phyloP scores from a whole-genome alignment of 2,888 invertebrate species.

The Caprella mutica region DNA sequence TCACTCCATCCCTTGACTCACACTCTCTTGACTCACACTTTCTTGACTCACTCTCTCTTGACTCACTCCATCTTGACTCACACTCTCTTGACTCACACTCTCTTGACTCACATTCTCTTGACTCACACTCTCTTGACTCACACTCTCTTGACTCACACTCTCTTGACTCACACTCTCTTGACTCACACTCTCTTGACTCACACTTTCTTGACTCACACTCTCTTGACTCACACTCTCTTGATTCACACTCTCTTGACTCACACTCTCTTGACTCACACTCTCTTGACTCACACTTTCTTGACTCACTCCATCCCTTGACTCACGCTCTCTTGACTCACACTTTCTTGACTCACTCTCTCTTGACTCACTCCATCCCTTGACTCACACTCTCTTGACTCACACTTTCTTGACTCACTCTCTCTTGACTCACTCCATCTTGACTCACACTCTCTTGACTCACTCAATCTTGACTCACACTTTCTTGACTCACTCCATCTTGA shows the following conservation, averaged over 20 bases:
- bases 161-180: not conserved
- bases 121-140: not conserved
- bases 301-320: not conserved
- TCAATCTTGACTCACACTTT: not conserved
- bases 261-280: not conserved
- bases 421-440: not conserved
- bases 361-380: not conserved
- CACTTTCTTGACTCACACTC: not conserved
- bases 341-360: not conserved
- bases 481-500: not conserved
- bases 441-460: no score
- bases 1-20: no score
- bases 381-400: no score
- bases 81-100: not conserved
- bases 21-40: not conserved
- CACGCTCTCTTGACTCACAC: no score
- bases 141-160: slow-evolving; percentile 14
- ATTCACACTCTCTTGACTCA: slow-evolving; percentile 18
- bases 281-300: slow-evolving; percentile 9
- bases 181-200: slow-evolving; percentile 4
- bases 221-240: not conserved
- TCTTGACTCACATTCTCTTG: slow-evolving; percentile 17
- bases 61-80: slow-evolving; percentile 19
- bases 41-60: not conserved
- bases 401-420: not conserved